These are phyloP conservation scores for Drosophila watanabei DNA, from an alignment of 1,140 invertebrate genomes.

Conservation along the genomic window DNA sequence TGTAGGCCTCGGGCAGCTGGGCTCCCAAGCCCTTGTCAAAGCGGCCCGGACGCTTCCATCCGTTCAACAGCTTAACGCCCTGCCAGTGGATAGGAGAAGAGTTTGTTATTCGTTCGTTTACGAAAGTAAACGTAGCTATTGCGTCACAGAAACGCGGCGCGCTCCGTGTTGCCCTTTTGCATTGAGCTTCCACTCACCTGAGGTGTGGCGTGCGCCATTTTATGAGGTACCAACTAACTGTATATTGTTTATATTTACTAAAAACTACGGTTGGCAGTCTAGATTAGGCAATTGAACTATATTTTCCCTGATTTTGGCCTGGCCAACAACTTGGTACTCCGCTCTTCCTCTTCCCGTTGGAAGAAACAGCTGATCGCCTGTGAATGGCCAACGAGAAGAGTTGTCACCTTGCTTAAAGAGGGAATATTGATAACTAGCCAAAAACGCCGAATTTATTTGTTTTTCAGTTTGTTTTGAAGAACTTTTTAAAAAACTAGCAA, in stretches of 20 bases:
- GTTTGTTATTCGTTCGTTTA: conserved; percentile 36
- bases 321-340: conserved; percentile 43
- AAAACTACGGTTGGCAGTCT: conserved; percentile 34
- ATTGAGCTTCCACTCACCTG: conserved; percentile 49
- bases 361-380: conserved; percentile 36
- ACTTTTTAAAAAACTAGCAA: background rate
- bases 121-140: conserved; percentile 40
- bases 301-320: conserved; percentile 48
- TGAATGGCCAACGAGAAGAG: conserved; percentile 16
- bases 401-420: background rate
- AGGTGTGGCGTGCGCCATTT: conserved; percentile 70
- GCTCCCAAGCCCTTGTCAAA: conserved; percentile 88
- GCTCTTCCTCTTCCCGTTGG: conserved; percentile 54
- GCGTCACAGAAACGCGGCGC: conserved; percentile 65
- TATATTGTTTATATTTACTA: conserved; percentile 13
- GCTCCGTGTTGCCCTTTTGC: background rate
- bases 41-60: conserved; percentile 86
- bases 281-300: conserved; percentile 20
- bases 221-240: conserved; percentile 22
- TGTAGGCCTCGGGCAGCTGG: conserved; percentile 93
- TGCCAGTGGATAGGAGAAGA: conserved; percentile 23
- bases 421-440: background rate
- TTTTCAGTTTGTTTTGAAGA: background rate
- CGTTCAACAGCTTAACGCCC: conserved; percentile 77
- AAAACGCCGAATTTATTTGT: background rate